Conservation (phyloP, 2,888 invertebrate species). For the Omphaloscelis lunosa region DNA sequence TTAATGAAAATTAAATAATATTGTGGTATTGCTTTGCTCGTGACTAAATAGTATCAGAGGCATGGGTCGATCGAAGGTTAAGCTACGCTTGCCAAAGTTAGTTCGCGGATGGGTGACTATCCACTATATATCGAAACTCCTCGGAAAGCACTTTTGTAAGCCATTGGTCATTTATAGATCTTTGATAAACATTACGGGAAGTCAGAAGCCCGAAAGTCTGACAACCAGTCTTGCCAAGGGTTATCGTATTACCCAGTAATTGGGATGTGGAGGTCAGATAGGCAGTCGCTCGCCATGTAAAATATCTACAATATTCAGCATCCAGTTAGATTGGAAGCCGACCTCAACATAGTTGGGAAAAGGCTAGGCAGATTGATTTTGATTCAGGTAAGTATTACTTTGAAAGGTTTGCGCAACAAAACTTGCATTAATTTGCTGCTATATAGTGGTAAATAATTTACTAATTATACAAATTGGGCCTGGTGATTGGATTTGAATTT, state of each 20-base stretch:
- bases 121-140: too few relatives aligned
- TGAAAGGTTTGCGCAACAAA: conserved; percentile 4
- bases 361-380: too few relatives aligned
- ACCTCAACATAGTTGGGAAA: too few relatives aligned
- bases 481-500: conserved; percentile 54
- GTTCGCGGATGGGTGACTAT: not conserved
- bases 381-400: not conserved
- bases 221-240: not conserved
- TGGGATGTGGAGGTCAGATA: too few relatives aligned
- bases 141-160: not conserved
- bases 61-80: not conserved
- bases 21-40: too few relatives aligned
- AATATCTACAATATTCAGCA: too few relatives aligned
- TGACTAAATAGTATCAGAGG: not conserved
- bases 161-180: not conserved
- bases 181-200: not conserved
- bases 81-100: not conserved
- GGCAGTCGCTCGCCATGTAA: too few relatives aligned
- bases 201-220: not conserved
- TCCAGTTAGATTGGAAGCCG: too few relatives aligned
- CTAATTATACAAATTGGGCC: conserved; percentile 28
- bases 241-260: not conserved
- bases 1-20: too few relatives aligned
- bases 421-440: conserved; percentile 2
- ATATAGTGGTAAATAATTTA: conserved; percentile 26